These are phyloP conservation scores for Bufotes viridis DNA, from an alignment of 2,797 vertebrate species.

Conservation along the genomic window DNA sequence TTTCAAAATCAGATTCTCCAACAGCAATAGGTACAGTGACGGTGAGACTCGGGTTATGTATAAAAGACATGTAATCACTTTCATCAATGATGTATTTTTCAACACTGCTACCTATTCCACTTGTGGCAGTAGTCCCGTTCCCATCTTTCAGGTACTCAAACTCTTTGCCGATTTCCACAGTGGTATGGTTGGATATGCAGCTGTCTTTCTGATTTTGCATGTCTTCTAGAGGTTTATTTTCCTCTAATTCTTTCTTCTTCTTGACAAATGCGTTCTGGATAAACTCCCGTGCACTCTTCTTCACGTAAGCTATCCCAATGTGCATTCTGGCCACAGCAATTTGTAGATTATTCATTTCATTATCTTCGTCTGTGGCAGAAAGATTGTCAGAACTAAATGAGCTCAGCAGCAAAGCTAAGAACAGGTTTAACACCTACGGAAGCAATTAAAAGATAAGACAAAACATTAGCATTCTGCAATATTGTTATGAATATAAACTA, in stretches of 20 bases:
- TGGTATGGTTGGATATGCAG: conserved; percentile 84
- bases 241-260: conserved; percentile 76
- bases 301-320: conserved; percentile 79
- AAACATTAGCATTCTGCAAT: background rate
- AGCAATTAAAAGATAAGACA: conserved; percentile 36
- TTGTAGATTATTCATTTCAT: conserved; percentile 92
- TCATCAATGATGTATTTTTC: conserved; percentile 86
- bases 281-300: conserved; percentile 77
- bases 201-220: conserved; percentile 86
- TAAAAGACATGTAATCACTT: conserved; percentile 90
- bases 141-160: conserved; percentile 82
- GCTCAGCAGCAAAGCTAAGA: conserved; percentile 95
- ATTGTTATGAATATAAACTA: conserved; percentile 9
- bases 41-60: conserved; percentile 89
- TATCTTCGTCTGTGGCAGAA: conserved; percentile 83
- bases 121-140: conserved; percentile 84
- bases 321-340: conserved; percentile 90
- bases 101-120: conserved; percentile 86
- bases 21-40: conserved; percentile 92
- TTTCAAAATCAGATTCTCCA: conserved; percentile 96
- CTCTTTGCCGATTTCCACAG: conserved; percentile 89
- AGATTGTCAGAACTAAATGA: conserved; percentile 98
- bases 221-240: conserved; percentile 83
- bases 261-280: conserved; percentile 79
- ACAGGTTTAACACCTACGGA: conserved; percentile 92